Base-by-base conservation (phyloP, 2,113 vertebrate genomes). In the Erpornis zantholeuca region DNA sequence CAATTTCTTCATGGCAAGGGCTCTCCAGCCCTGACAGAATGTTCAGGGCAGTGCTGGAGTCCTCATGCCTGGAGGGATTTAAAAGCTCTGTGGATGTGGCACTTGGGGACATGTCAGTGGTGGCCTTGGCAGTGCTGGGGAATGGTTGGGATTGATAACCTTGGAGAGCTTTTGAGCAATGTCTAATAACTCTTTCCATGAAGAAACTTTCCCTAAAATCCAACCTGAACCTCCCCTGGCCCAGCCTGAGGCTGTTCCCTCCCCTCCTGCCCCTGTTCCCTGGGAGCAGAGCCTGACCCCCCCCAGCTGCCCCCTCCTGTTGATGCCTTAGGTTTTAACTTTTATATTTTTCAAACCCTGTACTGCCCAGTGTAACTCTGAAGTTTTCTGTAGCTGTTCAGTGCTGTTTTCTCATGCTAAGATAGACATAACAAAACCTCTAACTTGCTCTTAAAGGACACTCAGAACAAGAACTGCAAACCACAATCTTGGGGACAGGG, bases 161-260 rank as follows among this genome's bases (percentile, higher is more conserved):
- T 23, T 54, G 18, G 23, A 53, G 16, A 31, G 16, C 9, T 71
- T 44, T 35, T 20, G 24, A 18, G 65, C 35, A 15, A 49, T n/a
- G 79, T 15, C 4, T 2, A 42, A 12, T 2, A 35, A 50, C 10
- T 3, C 10, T 13, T 61, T 7, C 45, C 56, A 19, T 6, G 22
- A 21, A 33, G 19, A 9, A 83, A 12, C 22, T 7, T 54, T 6
- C 68, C n/a, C 18, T 24, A 31, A 63, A 10, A 36, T 31, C 27
- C 68, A 22, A 7, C 0, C 13, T 53, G 0, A 3, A 0, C 1
- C 25, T 52, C 25, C 16, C 38, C 68, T 45, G 81, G 57, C 57
- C 1, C 68, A 45, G 14, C 38, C 9, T 25, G 47, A 63, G 81
- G 57, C 47, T 0, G 1, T 63, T 72, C 38, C 57, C 47, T 53